These are phyloP conservation scores for Tinea semifulvella DNA, from an alignment of 2,888 invertebrate genomes.

Conservation along the genomic window DNA sequence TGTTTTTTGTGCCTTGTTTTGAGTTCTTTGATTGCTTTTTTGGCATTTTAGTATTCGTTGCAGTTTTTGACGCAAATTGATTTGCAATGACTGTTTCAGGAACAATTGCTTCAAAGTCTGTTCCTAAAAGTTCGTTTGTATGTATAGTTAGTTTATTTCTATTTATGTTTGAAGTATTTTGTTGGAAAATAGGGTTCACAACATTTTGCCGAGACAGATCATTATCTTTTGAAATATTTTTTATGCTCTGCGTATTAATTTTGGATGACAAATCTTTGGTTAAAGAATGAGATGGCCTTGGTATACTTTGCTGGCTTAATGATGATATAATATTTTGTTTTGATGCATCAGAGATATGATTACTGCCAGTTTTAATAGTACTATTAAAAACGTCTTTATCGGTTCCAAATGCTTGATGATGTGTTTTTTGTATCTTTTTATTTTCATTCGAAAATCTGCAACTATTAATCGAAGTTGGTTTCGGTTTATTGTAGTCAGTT, in stretches of 20 bases:
- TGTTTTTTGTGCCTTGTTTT: background rate
- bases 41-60: no score
- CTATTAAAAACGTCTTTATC: constrained; percentile 2
- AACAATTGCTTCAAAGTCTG: constrained; percentile 1
- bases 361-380: background rate
- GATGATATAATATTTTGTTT: background rate
- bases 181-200: background rate
- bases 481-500: background rate
- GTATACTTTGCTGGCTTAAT: no score
- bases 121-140: background rate
- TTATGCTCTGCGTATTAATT: background rate
- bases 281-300: no score
- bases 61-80: no score
- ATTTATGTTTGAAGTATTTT: no score
- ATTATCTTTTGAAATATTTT: background rate
- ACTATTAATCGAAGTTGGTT: background rate
- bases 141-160: no score
- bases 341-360: background rate
- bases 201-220: background rate
- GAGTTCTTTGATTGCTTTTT: no score
- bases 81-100: background rate
- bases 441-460: background rate
- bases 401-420: no score
- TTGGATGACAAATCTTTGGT: no score
- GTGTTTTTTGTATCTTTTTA: background rate